A percentile compares a stretch with the other conserved stretches of the same genome.
phyloP scores from a whole-genome alignment of 2,797 vertebrate genomes.

The Graptemys geographica region DNA sequence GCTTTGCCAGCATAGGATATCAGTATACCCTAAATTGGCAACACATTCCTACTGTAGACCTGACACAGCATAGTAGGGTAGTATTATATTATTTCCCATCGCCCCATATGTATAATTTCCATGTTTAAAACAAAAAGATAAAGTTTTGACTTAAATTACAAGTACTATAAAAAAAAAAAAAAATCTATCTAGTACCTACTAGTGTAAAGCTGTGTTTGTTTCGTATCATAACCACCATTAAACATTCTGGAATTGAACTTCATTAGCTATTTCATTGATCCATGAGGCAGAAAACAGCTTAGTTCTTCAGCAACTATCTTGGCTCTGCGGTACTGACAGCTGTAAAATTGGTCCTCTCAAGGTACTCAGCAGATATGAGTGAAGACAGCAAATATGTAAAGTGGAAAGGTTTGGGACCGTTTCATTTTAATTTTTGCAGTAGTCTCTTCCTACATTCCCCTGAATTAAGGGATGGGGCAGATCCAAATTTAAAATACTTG shows the following conservation, averaged over 20 bases:
- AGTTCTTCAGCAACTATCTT: not conserved
- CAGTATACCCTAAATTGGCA: not conserved
- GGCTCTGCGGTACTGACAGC: not conserved
- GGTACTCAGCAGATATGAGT: not conserved
- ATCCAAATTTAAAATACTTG: not conserved
- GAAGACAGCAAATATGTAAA: not conserved
- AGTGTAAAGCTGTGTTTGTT: not conserved
- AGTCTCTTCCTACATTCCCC: not conserved
- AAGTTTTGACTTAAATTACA: no score
- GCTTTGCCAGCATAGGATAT: not conserved
- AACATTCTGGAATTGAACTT: not conserved
- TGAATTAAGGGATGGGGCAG: not conserved
- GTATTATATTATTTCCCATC: not conserved
- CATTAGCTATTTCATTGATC: not conserved
- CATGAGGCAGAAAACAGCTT: not conserved
- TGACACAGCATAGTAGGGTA: not conserved
- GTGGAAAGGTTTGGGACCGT: not conserved
- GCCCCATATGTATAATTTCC: not conserved
- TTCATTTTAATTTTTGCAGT: slow-evolving; percentile 15
- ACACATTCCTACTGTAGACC: not conserved
- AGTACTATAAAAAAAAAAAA: no score
- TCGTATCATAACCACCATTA: not conserved
- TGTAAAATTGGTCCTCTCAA: not conserved
- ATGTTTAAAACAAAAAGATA: not conserved
- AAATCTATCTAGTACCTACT: no score